phyloP scores from a whole-genome alignment of 1,140 invertebrate genomes.

The Macrobrachium rosenbergii region DNA sequence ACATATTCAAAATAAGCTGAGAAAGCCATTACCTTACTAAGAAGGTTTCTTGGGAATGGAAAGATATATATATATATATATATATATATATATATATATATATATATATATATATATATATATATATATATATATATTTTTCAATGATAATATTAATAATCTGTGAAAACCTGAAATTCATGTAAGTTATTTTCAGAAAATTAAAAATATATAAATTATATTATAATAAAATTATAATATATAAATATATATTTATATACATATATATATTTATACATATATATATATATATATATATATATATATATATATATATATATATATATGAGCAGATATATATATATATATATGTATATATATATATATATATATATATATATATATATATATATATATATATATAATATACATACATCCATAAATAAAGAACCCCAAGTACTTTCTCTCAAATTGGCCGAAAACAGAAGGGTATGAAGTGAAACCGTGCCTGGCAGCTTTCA shows the following conservation, averaged over 20 bases:
- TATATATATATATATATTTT: not conserved
- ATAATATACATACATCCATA: not conserved
- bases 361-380: not conserved
- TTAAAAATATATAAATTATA: slow-evolving; percentile 8
- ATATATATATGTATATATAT: not conserved
- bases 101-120: not conserved
- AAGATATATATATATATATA: slow-evolving; percentile 2
- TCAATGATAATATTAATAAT: too few relatives aligned
- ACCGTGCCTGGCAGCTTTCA: too few relatives aligned
- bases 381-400: slow-evolving; percentile 3
- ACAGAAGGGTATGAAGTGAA: too few relatives aligned
- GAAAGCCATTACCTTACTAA: too few relatives aligned
- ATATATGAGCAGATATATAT: not conserved
- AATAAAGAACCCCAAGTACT: not conserved
- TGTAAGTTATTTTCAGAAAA: too few relatives aligned
- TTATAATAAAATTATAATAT: not conserved
- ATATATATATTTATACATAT: not conserved
- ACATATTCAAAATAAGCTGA: too few relatives aligned
- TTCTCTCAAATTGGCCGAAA: too few relatives aligned
- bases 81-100: not conserved
- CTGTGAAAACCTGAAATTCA: too few relatives aligned
- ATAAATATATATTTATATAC: not conserved
- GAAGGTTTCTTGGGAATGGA: too few relatives aligned
- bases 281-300: not conserved
- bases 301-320: not conserved